These are phyloP conservation scores for Coluber constrictor DNA, from an alignment of 2,797 vertebrate species.

Conservation along the genomic window DNA sequence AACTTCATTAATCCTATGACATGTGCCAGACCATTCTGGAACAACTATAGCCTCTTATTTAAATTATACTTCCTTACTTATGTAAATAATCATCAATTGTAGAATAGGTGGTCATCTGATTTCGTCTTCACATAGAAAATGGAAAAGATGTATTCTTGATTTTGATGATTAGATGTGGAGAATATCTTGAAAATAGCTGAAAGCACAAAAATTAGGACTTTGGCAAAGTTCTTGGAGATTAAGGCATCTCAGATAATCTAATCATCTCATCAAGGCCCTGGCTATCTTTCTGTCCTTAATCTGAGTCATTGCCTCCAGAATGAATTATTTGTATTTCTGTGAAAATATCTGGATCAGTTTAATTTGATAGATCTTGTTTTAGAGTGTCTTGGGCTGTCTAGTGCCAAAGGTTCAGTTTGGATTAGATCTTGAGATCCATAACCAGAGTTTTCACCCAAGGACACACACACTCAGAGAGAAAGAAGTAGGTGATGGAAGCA, in stretches of 20 bases:
- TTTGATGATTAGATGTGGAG: background rate
- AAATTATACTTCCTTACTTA: background rate
- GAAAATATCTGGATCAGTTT: background rate
- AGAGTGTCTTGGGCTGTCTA: background rate
- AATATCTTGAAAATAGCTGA: background rate
- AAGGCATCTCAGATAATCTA: background rate
- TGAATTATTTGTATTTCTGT: background rate
- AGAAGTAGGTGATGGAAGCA: background rate
- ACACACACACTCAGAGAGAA: background rate
- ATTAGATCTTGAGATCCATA: background rate
- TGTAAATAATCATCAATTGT: background rate
- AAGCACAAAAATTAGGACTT: background rate
- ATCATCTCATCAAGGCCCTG: background rate
- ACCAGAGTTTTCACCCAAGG: background rate
- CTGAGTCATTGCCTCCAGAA: background rate
- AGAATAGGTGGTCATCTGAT: background rate
- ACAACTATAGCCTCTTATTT: background rate
- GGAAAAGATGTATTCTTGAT: background rate
- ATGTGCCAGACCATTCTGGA: background rate
- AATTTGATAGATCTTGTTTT: background rate
- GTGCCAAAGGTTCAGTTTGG: background rate
- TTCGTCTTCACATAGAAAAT: background rate
- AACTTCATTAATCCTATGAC: background rate
- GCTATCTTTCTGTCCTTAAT: background rate
- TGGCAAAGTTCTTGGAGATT: background rate